phyloP scores from a whole-genome alignment of 2,888 invertebrate species.

The Platycnemis pennipes region DNA sequence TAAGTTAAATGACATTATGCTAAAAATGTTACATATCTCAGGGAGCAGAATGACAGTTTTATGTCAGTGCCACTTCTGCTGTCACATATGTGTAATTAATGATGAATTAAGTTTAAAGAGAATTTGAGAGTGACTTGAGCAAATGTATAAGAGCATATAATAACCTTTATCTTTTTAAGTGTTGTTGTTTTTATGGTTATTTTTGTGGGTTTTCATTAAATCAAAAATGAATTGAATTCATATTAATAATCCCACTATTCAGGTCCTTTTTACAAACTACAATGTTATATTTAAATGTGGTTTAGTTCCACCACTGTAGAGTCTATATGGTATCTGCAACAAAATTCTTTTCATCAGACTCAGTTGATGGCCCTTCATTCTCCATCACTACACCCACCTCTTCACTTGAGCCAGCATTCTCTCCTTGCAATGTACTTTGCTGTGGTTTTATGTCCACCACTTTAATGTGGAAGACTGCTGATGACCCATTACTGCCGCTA shows the following conservation, averaged over 20 bases:
- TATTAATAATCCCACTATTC: not conserved
- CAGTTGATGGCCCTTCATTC: slow-evolving; percentile 24
- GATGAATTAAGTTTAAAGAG: not conserved
- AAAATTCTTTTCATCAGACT: slow-evolving; percentile 58
- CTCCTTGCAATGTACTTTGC: not conserved
- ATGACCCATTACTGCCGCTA: slow-evolving; percentile 77
- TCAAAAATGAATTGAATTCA: too few species aligned
- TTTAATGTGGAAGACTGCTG: slow-evolving; percentile 78
- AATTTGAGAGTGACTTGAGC: not conserved
- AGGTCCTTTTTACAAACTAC: not conserved
- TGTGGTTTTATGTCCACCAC: slow-evolving; percentile 79
- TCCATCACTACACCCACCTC: slow-evolving; percentile 48
- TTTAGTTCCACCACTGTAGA: not conserved
- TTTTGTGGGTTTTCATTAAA: not conserved
- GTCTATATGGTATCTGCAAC: slow-evolving; percentile 37
- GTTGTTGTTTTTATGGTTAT: not conserved
- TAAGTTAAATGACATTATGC: not conserved
- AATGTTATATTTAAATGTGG: not conserved
- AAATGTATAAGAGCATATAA: not conserved
- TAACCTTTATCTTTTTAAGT: not conserved
- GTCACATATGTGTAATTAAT: too few species aligned
- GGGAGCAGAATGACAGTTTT: too few species aligned
- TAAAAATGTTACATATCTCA: too few species aligned
- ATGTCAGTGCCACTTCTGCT: too few species aligned
- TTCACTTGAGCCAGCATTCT: not conserved